Conservation (phyloP, 2,797 vertebrate genomes). For the Chaunax sp. region DNA sequence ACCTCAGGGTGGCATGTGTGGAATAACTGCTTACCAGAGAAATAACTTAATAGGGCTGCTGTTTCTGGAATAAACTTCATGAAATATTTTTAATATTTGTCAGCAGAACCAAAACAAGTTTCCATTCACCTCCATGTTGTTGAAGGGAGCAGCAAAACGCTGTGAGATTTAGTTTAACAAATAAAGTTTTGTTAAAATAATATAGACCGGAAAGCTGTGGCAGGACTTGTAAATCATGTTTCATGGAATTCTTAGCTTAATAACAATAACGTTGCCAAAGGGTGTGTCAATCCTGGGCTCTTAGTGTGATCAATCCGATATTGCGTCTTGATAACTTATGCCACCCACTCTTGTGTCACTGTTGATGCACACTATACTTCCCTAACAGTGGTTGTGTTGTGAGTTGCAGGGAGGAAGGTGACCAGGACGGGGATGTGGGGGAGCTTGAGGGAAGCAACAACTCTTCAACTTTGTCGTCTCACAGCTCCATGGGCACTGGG, state of each 20-base stretch:
- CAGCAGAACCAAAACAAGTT: no score
- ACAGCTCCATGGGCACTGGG: conserved; percentile 71
- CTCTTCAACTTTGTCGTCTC: conserved; percentile 76
- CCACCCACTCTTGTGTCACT: neutral
- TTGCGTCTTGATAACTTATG: neutral
- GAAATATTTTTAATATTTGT: no score
- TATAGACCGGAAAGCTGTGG: neutral
- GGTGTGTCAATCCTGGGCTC: neutral
- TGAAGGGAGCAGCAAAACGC: neutral
- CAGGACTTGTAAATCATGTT: neutral
- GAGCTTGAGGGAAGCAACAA: conserved; percentile 84
- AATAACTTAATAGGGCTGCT: neutral
- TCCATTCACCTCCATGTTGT: no score
- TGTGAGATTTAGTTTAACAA: neutral
- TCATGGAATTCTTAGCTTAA: neutral
- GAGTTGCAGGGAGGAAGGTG: conserved; percentile 86
- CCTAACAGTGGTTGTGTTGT: conserved; percentile 31
- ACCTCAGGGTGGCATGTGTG: neutral
- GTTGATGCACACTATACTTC: neutral
- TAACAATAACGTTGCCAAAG: neutral
- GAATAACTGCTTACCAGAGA: neutral
- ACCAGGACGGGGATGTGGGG: conserved; percentile 87
- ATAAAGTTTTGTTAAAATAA: neutral
- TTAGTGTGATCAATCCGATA: neutral
- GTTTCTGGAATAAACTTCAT: no score